These are phyloP conservation scores for Odocoileus hemionus DNA, from an alignment of 2,113 vertebrate species.

Conservation along the genomic window DNA sequence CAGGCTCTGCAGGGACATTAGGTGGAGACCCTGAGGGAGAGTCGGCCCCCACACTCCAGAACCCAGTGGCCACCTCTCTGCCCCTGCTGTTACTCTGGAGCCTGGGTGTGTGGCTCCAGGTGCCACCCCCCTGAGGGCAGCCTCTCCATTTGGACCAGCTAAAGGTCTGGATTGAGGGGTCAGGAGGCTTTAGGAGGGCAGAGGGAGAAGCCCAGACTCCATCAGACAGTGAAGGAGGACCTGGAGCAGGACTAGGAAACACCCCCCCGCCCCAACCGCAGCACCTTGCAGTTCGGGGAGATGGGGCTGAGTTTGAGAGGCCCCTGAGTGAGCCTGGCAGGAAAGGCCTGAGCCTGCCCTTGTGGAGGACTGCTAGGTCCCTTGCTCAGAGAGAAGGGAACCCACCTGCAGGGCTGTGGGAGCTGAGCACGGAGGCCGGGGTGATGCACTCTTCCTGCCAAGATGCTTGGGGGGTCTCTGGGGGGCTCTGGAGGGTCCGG, in stretches of 20 bases:
- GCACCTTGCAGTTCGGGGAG: rapidly evolving
- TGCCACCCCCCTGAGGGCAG: neutral
- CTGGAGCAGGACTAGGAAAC: neutral
- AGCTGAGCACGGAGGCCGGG: neutral
- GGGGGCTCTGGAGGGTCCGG: too few species aligned
- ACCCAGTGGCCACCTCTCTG: neutral
- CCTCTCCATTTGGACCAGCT: neutral
- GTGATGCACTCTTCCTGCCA: neutral
- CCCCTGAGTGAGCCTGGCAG: neutral
- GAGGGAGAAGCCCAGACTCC: neutral
- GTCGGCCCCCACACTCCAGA: neutral
- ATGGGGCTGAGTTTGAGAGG: neutral
- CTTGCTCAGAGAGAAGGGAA: neutral
- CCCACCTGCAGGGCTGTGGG: rapidly evolving
- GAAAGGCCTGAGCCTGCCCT: neutral
- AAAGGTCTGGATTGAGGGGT: neutral
- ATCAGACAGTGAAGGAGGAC: neutral
- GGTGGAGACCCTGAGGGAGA: neutral
- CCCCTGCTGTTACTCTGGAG: neutral
- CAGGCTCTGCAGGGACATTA: neutral
- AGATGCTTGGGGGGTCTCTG: too few species aligned
- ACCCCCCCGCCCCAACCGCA: neutral
- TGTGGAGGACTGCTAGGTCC: rapidly evolving
- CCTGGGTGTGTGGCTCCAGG: neutral
- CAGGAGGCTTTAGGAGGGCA: neutral